phyloP scores from a whole-genome alignment of 1,140 invertebrate genomes.

The Adelges cooleyi region DNA sequence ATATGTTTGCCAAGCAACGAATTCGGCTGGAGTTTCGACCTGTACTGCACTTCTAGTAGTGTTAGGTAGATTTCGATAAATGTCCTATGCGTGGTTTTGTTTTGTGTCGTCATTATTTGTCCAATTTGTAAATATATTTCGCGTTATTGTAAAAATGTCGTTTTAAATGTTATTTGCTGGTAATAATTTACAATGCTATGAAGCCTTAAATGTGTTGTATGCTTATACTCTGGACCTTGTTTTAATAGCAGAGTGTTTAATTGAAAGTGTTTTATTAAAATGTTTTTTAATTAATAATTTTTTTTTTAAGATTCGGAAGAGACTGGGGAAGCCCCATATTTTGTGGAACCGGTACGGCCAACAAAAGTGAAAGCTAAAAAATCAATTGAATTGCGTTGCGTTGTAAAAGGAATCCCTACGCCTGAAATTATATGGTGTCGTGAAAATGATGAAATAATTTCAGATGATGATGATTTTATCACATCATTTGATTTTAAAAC shows the following conservation, averaged over 20 bases:
- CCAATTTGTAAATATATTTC: too few relatives aligned
- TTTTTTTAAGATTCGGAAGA: slow-evolving; percentile 53
- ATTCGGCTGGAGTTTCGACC: slow-evolving; percentile 63
- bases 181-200: too few relatives aligned
- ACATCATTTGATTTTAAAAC: slow-evolving; percentile 40
- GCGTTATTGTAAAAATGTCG: too few relatives aligned
- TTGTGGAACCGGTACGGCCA: slow-evolving; percentile 52
- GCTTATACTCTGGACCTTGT: too few relatives aligned
- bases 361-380: slow-evolving; percentile 49
- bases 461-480: slow-evolving; percentile 45
- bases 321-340: slow-evolving; percentile 50
- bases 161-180: slow-evolving; percentile 1
- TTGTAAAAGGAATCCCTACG: slow-evolving; percentile 54
- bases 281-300: neutral
- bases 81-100: slow-evolving; percentile 4
- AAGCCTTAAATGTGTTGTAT: too few relatives aligned
- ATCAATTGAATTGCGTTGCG: slow-evolving; percentile 48
- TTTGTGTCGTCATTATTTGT: neutral
- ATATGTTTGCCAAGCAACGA: slow-evolving; percentile 66
- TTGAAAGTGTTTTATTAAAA: too few relatives aligned
- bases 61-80: slow-evolving; percentile 43
- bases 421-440: slow-evolving; percentile 64
- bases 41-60: slow-evolving; percentile 62
- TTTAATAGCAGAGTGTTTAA: neutral
- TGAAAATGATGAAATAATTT: slow-evolving; percentile 48